Evolutionary conservation across 2,888 invertebrate species (phyloP).

Genomic region (Cryptophagus acutangulus): DNA sequence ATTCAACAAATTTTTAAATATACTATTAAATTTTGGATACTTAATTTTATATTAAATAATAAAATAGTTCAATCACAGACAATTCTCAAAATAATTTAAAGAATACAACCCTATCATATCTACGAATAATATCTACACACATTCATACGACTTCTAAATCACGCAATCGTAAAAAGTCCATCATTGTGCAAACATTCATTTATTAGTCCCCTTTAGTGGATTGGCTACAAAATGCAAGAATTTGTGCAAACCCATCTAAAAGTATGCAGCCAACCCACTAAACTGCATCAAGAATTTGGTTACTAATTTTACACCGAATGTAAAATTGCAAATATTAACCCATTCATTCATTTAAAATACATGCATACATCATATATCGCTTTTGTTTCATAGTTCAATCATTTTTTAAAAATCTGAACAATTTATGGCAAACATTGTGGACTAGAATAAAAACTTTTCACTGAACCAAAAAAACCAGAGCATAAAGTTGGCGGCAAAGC

Average conservation of each 20-base stretch:
- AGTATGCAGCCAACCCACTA: too few species aligned
- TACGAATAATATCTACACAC: constrained; percentile 35
- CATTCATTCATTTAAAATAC: too few species aligned
- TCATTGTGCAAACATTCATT: constrained; percentile 2
- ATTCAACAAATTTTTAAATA: constrained; percentile 17
- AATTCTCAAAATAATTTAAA: constrained; percentile 49
- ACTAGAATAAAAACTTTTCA: too few species aligned
- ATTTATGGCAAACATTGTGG: too few species aligned
- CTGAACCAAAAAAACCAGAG: too few species aligned
- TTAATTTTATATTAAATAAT: constrained; percentile 42
- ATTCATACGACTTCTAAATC: constrained; percentile 24
- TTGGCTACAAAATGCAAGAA: constrained; percentile 4
- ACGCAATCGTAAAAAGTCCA: constrained; percentile 1
- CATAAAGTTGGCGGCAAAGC: too few species aligned
- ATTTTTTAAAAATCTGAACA: too few species aligned
- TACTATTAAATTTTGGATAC: constrained; percentile 24
- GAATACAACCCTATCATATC: constrained; percentile 34
- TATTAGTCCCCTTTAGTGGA: constrained; percentile 6
- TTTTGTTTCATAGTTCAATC: too few species aligned
- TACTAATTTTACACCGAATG: too few species aligned
- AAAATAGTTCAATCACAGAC: constrained; percentile 50
- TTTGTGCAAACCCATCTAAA: background rate
- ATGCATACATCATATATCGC: too few species aligned
- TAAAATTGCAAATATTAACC: too few species aligned
- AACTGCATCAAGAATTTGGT: too few species aligned